Evolutionary conservation across 2,113 vertebrate genomes (phyloP).

Genomic region (Zosterops lateralis): DNA sequence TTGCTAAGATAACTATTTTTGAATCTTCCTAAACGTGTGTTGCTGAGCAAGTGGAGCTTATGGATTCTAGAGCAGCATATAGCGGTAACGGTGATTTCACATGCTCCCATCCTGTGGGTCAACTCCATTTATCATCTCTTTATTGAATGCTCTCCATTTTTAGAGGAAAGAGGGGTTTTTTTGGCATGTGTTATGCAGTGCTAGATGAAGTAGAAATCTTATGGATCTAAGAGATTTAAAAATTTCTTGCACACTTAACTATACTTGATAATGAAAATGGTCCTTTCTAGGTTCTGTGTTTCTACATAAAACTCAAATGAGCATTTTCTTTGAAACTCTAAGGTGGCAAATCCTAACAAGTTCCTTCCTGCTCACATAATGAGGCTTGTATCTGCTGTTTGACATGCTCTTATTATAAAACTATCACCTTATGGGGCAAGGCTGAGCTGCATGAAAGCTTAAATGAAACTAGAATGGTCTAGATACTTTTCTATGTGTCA

Average conservation of each 20-base stretch:
- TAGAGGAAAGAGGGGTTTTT: not conserved
- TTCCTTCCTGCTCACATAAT: not conserved
- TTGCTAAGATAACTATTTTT: not conserved
- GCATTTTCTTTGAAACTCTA: not conserved
- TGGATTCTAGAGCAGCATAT: not conserved
- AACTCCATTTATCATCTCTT: not conserved
- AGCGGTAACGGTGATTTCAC: not conserved
- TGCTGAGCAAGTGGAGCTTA: not conserved
- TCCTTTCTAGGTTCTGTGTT: not conserved
- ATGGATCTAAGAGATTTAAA: not conserved
- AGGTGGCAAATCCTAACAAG: not conserved
- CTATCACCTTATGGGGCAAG: not conserved
- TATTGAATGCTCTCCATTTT: not conserved
- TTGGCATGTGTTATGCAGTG: not conserved
- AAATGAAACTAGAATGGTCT: not conserved
- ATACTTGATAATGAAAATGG: not conserved
- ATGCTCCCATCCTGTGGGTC: not conserved
- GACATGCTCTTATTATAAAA: not conserved
- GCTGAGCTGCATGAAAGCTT: not conserved
- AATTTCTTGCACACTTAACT: not conserved
- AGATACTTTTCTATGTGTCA: not conserved
- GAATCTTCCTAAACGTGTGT: not conserved
- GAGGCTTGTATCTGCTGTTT: not conserved
- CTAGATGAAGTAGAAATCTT: not conserved
- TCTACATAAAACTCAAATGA: not conserved